These are phyloP conservation scores for Crossaster papposus DNA, from an alignment of 53 echinoderm and acorn worm species.

Conservation along the genomic window DNA sequence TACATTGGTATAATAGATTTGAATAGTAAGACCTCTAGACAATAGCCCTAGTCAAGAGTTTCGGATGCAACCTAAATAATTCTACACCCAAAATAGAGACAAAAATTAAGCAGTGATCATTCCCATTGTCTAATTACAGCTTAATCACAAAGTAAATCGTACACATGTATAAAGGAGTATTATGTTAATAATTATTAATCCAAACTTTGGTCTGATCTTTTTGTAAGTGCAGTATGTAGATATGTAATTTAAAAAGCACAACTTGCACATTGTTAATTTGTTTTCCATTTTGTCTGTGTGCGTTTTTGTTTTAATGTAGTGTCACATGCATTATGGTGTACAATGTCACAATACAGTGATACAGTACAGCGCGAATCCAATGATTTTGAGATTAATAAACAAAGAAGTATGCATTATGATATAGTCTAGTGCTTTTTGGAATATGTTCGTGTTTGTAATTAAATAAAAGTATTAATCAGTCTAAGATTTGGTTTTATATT, in stretches of 20 bases:
- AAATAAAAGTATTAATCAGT: too few species aligned
- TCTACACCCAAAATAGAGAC: too few species aligned
- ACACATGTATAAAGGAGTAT: too few species aligned
- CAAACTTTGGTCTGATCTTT: neutral
- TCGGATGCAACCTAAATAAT: too few species aligned
- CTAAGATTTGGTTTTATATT: too few species aligned
- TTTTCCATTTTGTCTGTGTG: too few species aligned
- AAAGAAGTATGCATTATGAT: neutral
- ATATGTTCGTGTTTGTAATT: neutral
- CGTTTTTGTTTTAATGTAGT: slow-evolving; percentile 4
- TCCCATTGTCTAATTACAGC: too few species aligned
- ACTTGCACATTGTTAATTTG: slow-evolving; percentile 37
- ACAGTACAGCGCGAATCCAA: neutral
- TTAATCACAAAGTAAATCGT: too few species aligned
- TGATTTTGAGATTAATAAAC: slow-evolving; percentile 4
- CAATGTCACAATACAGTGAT: slow-evolving; percentile 8
- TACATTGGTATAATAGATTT: too few species aligned
- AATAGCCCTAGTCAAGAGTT: too few species aligned
- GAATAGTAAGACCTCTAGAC: too few species aligned
- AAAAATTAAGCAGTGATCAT: too few species aligned
- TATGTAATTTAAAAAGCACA: slow-evolving; percentile 55
- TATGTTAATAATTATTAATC: neutral
- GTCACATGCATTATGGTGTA: neutral
- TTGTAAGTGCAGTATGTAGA: slow-evolving; percentile 38
- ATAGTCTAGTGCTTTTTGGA: neutral